These are phyloP conservation scores for Coluber constrictor DNA, from an alignment of 2,797 vertebrate genomes.

Conservation along the genomic window DNA sequence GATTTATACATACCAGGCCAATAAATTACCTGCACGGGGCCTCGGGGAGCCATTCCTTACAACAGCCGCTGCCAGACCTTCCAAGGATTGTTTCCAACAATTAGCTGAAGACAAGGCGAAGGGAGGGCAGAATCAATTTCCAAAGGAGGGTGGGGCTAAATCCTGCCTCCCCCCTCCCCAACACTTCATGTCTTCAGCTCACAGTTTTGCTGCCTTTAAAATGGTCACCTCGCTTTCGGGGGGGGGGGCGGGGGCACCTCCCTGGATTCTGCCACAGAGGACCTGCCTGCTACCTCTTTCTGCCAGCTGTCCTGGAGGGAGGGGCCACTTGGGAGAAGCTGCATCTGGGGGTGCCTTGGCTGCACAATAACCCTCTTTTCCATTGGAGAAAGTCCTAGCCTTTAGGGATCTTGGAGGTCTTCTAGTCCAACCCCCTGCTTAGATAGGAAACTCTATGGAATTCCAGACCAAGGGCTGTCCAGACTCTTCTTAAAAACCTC, in stretches of 20 bases:
- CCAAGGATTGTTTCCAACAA: constrained; percentile 51
- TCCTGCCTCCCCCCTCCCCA: neutral
- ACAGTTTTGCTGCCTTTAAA: too few relatives aligned
- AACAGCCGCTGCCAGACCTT: constrained; percentile 65
- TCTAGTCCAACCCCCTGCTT: neutral
- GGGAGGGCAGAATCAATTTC: constrained; percentile 2
- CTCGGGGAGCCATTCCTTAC: constrained; percentile 75
- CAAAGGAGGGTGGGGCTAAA: constrained; percentile 10
- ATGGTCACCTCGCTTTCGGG: neutral
- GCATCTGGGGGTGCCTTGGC: too few relatives aligned
- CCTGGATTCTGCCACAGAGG: neutral
- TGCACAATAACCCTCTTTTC: neutral
- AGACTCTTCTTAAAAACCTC: neutral
- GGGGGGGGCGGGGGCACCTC: neutral
- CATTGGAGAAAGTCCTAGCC: neutral
- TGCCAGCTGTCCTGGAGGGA: neutral
- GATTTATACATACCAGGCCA: constrained; percentile 58
- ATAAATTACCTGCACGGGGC: constrained; percentile 67
- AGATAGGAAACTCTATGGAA: accelerated
- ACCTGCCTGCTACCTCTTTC: neutral
- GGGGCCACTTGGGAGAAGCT: too few relatives aligned
- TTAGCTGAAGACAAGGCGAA: constrained; percentile 37
- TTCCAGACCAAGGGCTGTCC: neutral
- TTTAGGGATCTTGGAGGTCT: neutral
- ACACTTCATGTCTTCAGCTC: neutral